Base-by-base conservation (phyloP, 2,888 invertebrate species). In the Amiota minor region DNA sequence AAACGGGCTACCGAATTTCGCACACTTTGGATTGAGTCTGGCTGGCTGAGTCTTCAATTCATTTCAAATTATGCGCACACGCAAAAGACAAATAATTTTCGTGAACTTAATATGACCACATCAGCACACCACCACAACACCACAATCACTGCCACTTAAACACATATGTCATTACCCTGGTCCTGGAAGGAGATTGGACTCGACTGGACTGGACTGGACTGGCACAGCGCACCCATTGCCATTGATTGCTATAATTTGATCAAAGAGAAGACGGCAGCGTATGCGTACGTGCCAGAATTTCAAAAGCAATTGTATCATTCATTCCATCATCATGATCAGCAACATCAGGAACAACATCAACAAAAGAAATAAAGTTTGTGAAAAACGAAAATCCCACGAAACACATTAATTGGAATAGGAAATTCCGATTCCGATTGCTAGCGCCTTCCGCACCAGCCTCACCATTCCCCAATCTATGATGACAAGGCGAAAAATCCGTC, bases 1-100 rank as follows among this genome's bases (percentile, higher is more conserved):
- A 86, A 83, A 81, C 80, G 72, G 76, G 83, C 83, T 83, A 83
- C 83, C 80, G 83, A 86, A 83, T 83, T 83, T 83, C 83, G 85
- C 83, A 85, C 83, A 59, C n/a, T 59, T 59, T 59, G 35, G 6
- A 4, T 35, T 35, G 14, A 61, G 71, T 70, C 53, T 35, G 35
- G 0, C 35, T 35, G 2, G 6, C 2, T 35, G 35, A 35, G 35
- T 35, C 35, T n/a, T n/a, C n/a, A n/a, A n/a, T n/a, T 35, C 35
- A 35, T 35, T 65, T 35, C 18, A 18, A 55, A 59, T 72, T 70
- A 61, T 35, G 35, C 72, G 49, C 14, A 50, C 46, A 46, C 23
- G 61, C 56, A 75, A 76, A 79, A 72, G 72, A 80, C 83, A 86
- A 18, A 4, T 86, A 83, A 83, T 86, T 84, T 86, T 74, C 68